Base-by-base conservation (phyloP, 2,888 invertebrate species). In the Amblyteles armatorius region DNA sequence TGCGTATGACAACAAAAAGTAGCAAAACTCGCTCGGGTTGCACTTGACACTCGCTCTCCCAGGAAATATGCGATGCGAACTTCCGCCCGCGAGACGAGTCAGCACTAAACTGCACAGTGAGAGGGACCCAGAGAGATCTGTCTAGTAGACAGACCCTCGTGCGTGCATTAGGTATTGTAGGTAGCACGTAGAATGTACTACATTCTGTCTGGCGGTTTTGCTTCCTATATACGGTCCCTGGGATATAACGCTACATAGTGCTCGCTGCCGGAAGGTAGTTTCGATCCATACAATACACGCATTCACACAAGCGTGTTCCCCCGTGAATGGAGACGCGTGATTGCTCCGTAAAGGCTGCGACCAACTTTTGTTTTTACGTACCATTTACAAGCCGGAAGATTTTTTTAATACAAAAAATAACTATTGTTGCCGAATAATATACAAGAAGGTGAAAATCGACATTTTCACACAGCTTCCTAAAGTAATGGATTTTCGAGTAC, bases 261-360 rank as follows among this genome's bases (percentile, higher is more conserved):
- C 29, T 63, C 63, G 50, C 40, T 71, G 83, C 84, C 84, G 72
- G 84, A 84, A 81, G 77, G 77, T 81, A 81, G 68, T 81, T 84
- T 84, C 81, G 77, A 84, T 80, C 83, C 44, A 55, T 50, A 69
- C 68, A 60, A 78, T 76, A 77, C 72, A 78, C 67, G 77, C 36
- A 52, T 40, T 50, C 67, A 52, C 36, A 52, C 33, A 48, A 72
- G 71, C 83, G 57, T 13, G 26, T 3, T 57, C 13, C 29, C 65
- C 40, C 76, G 65, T 44, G 73, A 80, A 81, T 77, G 73, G 81
- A 69, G 48, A 16, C 73, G 60, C 55, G 68, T 84, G 78, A 81
- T 84, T 73, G 77, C 76, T 73, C 72, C 60, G 29, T 2, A 74
- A 50, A 60, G 57, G 57, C 48, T 63, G 73, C 50, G 55, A 65